These are phyloP conservation scores for Crenuchus spilurus DNA, from an alignment of 2,797 vertebrate species.

Conservation along the genomic window DNA sequence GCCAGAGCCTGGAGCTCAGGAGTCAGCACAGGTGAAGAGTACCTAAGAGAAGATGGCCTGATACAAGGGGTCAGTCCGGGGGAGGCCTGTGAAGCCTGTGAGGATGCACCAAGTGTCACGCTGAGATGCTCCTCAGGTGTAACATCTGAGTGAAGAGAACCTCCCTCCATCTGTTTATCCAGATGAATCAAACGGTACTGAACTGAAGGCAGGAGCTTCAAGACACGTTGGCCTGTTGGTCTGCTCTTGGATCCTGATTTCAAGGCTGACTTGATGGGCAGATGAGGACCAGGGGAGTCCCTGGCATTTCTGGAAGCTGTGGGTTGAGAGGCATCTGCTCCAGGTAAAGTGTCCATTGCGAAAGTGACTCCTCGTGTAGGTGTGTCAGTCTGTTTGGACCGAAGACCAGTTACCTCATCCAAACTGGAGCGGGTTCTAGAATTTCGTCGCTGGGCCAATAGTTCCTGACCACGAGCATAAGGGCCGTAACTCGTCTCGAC, in stretches of 20 bases:
- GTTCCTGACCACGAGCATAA: slow-evolving; percentile 69
- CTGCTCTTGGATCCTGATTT: slow-evolving; percentile 77
- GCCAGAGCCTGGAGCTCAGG: slow-evolving; percentile 68
- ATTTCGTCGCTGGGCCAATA: slow-evolving; percentile 77
- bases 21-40: slow-evolving; percentile 66
- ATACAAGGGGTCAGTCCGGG: slow-evolving; percentile 68
- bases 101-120: slow-evolving; percentile 60
- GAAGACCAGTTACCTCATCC: slow-evolving; percentile 41
- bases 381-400: slow-evolving; percentile 22
- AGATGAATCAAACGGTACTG: slow-evolving; percentile 69
- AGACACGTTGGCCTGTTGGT: slow-evolving; percentile 42
- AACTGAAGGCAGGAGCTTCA: slow-evolving; percentile 61
- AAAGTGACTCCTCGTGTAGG: slow-evolving; percentile 63
- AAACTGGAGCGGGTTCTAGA: slow-evolving; percentile 71
- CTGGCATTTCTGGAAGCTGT: slow-evolving; percentile 50
- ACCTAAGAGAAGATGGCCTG: slow-evolving; percentile 73
- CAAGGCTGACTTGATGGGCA: slow-evolving; percentile 80
- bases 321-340: slow-evolving; percentile 58
- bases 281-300: slow-evolving; percentile 57
- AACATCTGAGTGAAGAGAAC: slow-evolving; percentile 52
- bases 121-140: slow-evolving; percentile 66
- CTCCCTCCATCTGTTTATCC: slow-evolving; percentile 61
- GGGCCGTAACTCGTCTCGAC: slow-evolving; percentile 74
- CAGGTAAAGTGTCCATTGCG: slow-evolving; percentile 62
- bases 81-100: slow-evolving; percentile 67